Percentiles rank a stretch among this genome's conserved stretches.
Evolutionary conservation across 2,888 invertebrate genomes (phyloP).

Genomic region (Chloromyia formosa): DNA sequence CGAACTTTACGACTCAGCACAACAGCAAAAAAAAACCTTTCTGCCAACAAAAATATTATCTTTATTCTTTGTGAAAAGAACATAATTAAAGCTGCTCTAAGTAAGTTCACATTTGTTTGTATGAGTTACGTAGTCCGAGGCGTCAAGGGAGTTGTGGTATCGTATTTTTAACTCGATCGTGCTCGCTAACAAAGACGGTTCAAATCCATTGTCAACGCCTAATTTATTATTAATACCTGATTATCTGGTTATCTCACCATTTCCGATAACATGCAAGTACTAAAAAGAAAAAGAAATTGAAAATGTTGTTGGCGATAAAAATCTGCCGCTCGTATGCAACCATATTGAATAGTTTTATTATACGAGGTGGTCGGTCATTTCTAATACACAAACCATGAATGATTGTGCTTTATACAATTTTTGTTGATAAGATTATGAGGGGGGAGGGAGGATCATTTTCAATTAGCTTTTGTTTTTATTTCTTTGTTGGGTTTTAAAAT

Average conservation of each 20-base stretch:
- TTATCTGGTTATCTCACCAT: constrained; percentile 9
- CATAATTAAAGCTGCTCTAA: background rate
- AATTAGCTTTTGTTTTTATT: too few species aligned
- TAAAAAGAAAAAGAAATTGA: background rate
- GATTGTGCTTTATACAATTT: too few species aligned
- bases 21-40: too few species aligned
- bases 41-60: too few species aligned
- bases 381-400: too few species aligned
- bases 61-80: background rate
- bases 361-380: too few species aligned
- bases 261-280: background rate
- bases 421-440: too few species aligned
- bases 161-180: too few species aligned
- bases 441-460: too few species aligned
- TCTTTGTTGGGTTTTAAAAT: too few species aligned
- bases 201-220: background rate
- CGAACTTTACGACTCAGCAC: too few species aligned
- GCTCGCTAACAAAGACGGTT: constrained; percentile 5
- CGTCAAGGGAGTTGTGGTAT: too few species aligned
- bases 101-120: constrained; percentile 1
- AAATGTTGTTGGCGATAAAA: background rate
- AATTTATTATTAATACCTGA: constrained; percentile 34
- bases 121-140: background rate
- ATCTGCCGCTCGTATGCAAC: background rate
- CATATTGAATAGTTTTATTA: background rate